phyloP scores from a whole-genome alignment of 2,888 invertebrate genomes.

The Andrena praecox region DNA sequence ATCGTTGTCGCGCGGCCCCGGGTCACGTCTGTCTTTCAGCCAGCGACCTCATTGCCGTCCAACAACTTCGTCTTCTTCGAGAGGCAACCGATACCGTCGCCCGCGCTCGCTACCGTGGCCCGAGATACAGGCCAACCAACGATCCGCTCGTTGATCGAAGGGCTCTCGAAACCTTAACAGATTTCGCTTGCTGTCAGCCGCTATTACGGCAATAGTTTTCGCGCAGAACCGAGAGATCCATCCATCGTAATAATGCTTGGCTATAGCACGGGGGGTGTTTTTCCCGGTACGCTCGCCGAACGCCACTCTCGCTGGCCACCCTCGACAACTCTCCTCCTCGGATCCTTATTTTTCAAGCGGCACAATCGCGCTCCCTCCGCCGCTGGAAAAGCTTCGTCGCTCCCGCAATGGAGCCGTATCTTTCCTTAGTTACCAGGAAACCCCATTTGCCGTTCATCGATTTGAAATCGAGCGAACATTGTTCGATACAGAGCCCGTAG shows the following conservation, averaged over 20 bases:
- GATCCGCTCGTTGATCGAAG: not conserved
- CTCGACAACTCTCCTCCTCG: not conserved
- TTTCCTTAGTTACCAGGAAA: not conserved
- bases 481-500: constrained; percentile 8
- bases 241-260: not conserved
- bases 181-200: not conserved
- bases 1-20: constrained; percentile 69
- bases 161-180: not conserved
- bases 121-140: not conserved
- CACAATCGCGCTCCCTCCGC: not conserved
- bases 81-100: constrained; percentile 6
- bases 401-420: not conserved
- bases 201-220: not conserved
- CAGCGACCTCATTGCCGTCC: constrained; percentile 61
- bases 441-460: constrained; percentile 28
- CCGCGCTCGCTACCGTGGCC: constrained; percentile 9
- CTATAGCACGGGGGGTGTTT: not conserved
- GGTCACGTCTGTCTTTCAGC: constrained; percentile 68
- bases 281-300: not conserved
- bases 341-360: constrained; percentile 3
- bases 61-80: constrained; percentile 45
- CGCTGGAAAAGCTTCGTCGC: not conserved
- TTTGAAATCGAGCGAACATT: constrained; percentile 25
- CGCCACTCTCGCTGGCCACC: not conserved
- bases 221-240: not conserved